These are phyloP conservation scores for Pachyseris speciosa DNA, from an alignment of 64 coral and sea anemone species.

Conservation along the genomic window DNA sequence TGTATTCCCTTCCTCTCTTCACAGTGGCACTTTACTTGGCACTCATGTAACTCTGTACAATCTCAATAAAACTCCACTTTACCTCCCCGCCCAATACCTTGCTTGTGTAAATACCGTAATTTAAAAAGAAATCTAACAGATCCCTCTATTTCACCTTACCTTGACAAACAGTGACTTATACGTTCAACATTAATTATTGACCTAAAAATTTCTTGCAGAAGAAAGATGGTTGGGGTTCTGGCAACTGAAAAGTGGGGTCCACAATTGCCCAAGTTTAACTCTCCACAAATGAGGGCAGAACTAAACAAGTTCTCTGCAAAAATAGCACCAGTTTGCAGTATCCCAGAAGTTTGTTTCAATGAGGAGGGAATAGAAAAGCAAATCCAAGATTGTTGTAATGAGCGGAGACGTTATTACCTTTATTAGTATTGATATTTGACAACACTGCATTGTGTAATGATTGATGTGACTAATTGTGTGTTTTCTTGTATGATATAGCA, in stretches of 20 bases:
- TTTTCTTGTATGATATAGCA: slow-evolving; percentile 13
- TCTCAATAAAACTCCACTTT: not conserved
- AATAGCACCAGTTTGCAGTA: slow-evolving; percentile 32
- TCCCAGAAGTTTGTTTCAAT: slow-evolving; percentile 39
- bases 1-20: slow-evolving; percentile 21
- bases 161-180: not conserved
- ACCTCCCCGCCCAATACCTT: slow-evolving; percentile 24
- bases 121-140: slow-evolving; percentile 25
- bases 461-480: slow-evolving; percentile 3
- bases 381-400: slow-evolving; percentile 48
- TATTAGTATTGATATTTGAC: slow-evolving; percentile 23
- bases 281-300: not conserved
- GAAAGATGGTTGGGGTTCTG: not conserved
- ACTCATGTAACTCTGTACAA: slow-evolving; percentile 5
- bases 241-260: not conserved
- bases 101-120: slow-evolving; percentile 2
- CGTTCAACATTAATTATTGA: slow-evolving; percentile 8
- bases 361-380: slow-evolving; percentile 54
- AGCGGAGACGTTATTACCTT: slow-evolving; percentile 44
- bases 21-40: slow-evolving; percentile 7
- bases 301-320: not conserved
- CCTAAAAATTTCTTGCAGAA: slow-evolving; percentile 3
- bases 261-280: not conserved
- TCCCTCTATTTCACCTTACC: not conserved
- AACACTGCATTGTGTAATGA: not conserved